Conservation (phyloP, 2,797 vertebrate genomes). For the Gymnoscopelus braueri region DNA sequence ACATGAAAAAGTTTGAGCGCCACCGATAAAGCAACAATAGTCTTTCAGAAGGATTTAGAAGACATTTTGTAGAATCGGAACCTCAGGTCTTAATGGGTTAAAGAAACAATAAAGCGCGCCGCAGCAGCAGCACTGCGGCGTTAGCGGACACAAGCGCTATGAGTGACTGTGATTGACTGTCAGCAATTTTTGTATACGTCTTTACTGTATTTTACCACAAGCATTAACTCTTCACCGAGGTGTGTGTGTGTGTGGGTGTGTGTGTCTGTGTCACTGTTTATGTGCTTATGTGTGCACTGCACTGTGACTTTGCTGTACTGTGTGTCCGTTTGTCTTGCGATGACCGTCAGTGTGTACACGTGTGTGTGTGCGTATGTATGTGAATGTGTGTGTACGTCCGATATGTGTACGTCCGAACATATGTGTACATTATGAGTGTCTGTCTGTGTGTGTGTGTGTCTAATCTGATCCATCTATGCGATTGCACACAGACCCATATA, state of each 20-base stretch:
- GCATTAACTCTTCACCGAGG: constrained; percentile 22
- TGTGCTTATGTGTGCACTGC: background rate
- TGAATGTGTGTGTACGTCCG: background rate
- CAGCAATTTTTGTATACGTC: constrained; percentile 22
- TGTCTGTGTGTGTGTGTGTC: constrained; percentile 7
- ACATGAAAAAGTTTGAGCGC: too few relatives aligned
- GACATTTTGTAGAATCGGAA: too few relatives aligned
- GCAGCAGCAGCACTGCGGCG: background rate
- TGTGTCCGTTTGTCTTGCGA: too few relatives aligned
- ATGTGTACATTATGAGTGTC: background rate
- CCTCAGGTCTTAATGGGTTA: background rate
- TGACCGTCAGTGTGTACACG: background rate
- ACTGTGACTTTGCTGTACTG: too few relatives aligned
- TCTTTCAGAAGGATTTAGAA: too few relatives aligned
- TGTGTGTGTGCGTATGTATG: constrained; percentile 10
- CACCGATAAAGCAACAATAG: too few relatives aligned
- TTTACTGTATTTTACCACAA: constrained; percentile 9
- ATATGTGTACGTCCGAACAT: background rate
- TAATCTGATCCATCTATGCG: constrained; percentile 48
- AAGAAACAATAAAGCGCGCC: background rate
- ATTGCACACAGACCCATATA: constrained; percentile 44
- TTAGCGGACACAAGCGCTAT: constrained; percentile 28
- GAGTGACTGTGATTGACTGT: constrained; percentile 4
- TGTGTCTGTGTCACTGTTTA: constrained; percentile 10
- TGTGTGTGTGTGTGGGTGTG: background rate